Evolutionary conservation across 2,888 invertebrate species (phyloP).

Genomic region (Didymodactylos carnosus): DNA sequence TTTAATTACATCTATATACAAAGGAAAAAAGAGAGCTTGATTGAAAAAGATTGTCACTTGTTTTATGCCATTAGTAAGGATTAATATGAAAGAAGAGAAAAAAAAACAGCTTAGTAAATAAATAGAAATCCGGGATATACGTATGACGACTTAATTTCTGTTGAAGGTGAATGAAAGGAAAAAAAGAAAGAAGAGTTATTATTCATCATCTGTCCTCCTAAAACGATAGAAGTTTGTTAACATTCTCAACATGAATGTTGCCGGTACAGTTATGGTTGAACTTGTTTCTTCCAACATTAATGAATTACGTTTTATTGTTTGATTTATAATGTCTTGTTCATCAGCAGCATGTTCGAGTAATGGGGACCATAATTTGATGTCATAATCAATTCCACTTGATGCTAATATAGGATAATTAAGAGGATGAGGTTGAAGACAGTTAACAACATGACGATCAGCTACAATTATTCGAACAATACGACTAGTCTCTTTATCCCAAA

Average conservation of each 20-base stretch:
- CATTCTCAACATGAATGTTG: conserved; percentile 56
- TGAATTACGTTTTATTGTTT: conserved; percentile 57
- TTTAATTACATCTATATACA: too few species aligned
- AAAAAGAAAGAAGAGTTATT: too few species aligned
- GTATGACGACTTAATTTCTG: too few species aligned
- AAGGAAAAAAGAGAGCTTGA: too few species aligned
- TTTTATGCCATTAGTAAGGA: too few species aligned
- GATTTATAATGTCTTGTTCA: conserved; percentile 20
- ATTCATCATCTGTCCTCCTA: conserved; percentile 16
- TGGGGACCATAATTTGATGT: conserved; percentile 7
- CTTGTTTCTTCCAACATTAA: conserved; percentile 64
- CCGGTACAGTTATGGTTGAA: conserved; percentile 67
- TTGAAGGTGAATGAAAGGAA: too few species aligned
- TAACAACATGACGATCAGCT: conserved; percentile 59
- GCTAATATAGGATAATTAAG: conserved; percentile 40
- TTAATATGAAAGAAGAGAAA: too few species aligned
- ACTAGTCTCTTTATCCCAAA: conserved; percentile 54
- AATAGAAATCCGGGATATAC: too few species aligned
- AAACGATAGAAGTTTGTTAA: conserved; percentile 27
- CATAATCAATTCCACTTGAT: conserved; percentile 64
- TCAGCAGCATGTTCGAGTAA: background rate
- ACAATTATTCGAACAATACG: conserved; percentile 53
- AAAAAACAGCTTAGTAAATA: too few species aligned
- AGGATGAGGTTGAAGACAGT: conserved; percentile 46
- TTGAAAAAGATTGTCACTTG: too few species aligned